Conservation (phyloP, 2,888 invertebrate species). For the Rhagophthalmus giganteus region DNA sequence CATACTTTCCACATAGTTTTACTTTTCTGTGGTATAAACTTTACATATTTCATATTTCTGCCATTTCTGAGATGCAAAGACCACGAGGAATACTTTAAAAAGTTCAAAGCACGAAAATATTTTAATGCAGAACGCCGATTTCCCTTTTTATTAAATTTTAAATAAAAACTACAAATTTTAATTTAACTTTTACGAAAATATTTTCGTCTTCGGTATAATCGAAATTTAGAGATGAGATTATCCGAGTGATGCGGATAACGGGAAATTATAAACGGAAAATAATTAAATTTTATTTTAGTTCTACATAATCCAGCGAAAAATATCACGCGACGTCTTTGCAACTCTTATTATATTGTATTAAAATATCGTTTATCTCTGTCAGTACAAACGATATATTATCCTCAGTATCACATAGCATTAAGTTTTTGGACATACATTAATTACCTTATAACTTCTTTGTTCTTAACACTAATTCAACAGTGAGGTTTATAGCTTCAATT, state of each 20-base stretch:
- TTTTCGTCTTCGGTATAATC: too few relatives aligned
- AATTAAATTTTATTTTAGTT: too few relatives aligned
- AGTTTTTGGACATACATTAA: conserved; percentile 28
- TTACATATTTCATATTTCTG: conserved; percentile 24
- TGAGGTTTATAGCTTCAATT: conserved; percentile 17
- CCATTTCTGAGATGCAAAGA: conserved; percentile 27
- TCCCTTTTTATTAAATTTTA: too few relatives aligned
- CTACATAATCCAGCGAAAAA: too few relatives aligned
- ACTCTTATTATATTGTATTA: conserved; percentile 31
- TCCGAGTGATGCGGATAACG: too few relatives aligned
- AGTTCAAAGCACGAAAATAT: too few relatives aligned
- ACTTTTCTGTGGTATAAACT: conserved; percentile 21
- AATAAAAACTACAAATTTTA: too few relatives aligned
- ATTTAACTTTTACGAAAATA: too few relatives aligned
- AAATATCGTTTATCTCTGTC: conserved; percentile 31
- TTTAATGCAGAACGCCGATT: too few relatives aligned
- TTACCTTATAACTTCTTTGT: conserved; percentile 24
- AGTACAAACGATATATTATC: conserved; percentile 32
- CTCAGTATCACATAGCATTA: conserved; percentile 33
- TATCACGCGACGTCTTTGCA: conserved; percentile 27
- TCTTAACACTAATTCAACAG: conserved; percentile 29
- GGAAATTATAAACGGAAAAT: too few relatives aligned
- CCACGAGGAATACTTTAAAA: conserved; percentile 12
- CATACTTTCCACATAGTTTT: conserved; percentile 13
- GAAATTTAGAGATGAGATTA: too few relatives aligned